Percentiles rank a stretch among this genome's conserved stretches.
phyloP scores from a whole-genome alignment of 2,113 vertebrate species.

The Colinus virginianus region DNA sequence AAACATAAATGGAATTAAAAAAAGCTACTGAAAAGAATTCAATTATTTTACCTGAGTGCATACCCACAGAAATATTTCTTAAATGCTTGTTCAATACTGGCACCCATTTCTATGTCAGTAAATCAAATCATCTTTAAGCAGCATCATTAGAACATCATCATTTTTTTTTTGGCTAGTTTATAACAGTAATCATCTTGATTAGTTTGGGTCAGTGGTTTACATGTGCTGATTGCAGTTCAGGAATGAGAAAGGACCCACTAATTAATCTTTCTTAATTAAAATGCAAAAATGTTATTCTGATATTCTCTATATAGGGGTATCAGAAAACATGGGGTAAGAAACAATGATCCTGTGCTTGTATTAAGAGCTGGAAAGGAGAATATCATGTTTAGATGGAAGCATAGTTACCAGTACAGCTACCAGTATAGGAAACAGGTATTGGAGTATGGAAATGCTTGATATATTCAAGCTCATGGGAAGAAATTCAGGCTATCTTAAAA shows the following conservation, averaged over 20 bases:
- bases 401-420: not conserved
- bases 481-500: not conserved
- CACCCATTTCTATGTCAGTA: not conserved
- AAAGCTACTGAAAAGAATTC: not conserved
- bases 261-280: not conserved
- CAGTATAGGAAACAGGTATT: not conserved
- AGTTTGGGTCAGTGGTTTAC: not conserved
- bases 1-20: constrained; percentile 31
- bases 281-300: not conserved
- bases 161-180: not conserved
- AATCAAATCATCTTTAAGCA: not conserved
- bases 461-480: not conserved
- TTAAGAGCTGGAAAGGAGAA: not conserved
- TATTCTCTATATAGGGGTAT: not conserved
- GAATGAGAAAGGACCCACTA: not conserved
- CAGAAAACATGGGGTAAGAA: not conserved
- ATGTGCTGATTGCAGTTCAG: not conserved
- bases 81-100: not conserved
- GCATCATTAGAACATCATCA: not conserved
- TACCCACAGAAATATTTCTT: not conserved
- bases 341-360: not conserved
- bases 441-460: not conserved
- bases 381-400: not conserved
- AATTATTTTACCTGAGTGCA: constrained; percentile 30
- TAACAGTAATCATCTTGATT: not conserved